These are phyloP conservation scores for Spongilla lacustris DNA, from an alignment of 37 sponge, comb jelly and placozoan genomes.

Conservation along the genomic window DNA sequence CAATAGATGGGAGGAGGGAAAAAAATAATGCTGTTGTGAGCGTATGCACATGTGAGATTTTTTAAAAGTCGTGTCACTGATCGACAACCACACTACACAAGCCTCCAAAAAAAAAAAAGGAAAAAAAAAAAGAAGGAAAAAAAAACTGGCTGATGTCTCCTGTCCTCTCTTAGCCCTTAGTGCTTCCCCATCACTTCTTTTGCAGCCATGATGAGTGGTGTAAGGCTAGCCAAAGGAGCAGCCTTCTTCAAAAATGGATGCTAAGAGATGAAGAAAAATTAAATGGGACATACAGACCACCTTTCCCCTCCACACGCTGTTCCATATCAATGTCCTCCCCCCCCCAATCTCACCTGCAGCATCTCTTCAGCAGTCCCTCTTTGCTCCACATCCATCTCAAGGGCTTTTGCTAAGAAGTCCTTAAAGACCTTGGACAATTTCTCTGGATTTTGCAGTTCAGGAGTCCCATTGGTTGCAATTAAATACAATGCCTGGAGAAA, in stretches of 20 bases:
- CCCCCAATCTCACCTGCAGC: slow-evolving; percentile 35
- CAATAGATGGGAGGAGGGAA: background rate
- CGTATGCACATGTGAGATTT: background rate
- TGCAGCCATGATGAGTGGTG: slow-evolving; percentile 92
- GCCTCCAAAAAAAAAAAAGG: background rate
- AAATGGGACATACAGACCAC: background rate
- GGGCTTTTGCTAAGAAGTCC: slow-evolving; percentile 88
- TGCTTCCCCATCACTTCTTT: slow-evolving; percentile 84
- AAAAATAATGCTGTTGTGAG: background rate
- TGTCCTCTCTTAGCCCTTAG: background rate
- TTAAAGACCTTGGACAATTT: slow-evolving; percentile 83
- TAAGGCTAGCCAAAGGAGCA: slow-evolving; percentile 91
- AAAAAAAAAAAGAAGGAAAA: background rate
- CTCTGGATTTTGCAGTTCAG: slow-evolving; percentile 96
- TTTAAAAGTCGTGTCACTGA: slow-evolving; percentile 1
- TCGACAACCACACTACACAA: slow-evolving; percentile 1
- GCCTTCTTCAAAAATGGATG: slow-evolving; percentile 94
- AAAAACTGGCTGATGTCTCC: background rate
- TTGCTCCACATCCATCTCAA: slow-evolving; percentile 94
- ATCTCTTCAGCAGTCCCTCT: slow-evolving; percentile 83
- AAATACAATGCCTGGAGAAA: slow-evolving; percentile 90
- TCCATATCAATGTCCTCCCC: background rate
- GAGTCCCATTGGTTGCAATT: slow-evolving; percentile 99
- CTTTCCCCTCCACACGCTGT: background rate
- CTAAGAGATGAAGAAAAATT: slow-evolving; percentile 29